These are phyloP conservation scores for Sphaerodactylus townsendi DNA, from an alignment of 2,113 vertebrate species.

Conservation along the genomic window DNA sequence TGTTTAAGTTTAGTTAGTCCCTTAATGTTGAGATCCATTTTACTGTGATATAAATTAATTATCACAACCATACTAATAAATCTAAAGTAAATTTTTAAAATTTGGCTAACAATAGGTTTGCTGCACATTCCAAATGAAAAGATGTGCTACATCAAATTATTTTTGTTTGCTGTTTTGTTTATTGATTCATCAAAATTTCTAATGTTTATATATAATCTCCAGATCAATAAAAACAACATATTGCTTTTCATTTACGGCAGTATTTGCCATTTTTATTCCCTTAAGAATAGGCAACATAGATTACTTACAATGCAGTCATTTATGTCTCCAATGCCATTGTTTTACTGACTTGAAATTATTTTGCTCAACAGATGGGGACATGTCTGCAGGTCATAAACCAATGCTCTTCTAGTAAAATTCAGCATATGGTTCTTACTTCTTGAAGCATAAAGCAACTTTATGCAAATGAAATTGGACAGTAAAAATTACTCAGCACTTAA, in stretches of 20 bases:
- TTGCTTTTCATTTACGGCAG: neutral
- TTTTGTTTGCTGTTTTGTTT: neutral
- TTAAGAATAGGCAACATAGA: conserved; percentile 51
- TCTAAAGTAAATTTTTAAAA: neutral
- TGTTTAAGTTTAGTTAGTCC: neutral
- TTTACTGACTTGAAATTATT: conserved; percentile 61
- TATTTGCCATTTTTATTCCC: neutral
- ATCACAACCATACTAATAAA: neutral
- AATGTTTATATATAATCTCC: too few species aligned
- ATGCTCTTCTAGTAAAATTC: conserved; percentile 62
- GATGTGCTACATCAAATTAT: neutral
- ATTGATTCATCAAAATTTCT: too few species aligned
- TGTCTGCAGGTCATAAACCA: conserved; percentile 72
- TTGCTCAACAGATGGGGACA: conserved; percentile 66
- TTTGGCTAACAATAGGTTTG: neutral
- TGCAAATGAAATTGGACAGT: conserved; percentile 46
- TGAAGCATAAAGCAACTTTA: conserved; percentile 61
- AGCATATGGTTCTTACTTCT: conserved; percentile 67
- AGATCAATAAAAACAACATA: neutral
- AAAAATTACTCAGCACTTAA: conserved; percentile 60
- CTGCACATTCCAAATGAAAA: neutral
- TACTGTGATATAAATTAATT: neutral
- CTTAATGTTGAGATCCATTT: too few species aligned
- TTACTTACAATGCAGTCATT: conserved; percentile 70
- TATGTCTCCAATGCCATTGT: conserved; percentile 38